These are phyloP conservation scores for Porites rus DNA, from an alignment of 92 coral and sea anemone species.

Conservation along the genomic window DNA sequence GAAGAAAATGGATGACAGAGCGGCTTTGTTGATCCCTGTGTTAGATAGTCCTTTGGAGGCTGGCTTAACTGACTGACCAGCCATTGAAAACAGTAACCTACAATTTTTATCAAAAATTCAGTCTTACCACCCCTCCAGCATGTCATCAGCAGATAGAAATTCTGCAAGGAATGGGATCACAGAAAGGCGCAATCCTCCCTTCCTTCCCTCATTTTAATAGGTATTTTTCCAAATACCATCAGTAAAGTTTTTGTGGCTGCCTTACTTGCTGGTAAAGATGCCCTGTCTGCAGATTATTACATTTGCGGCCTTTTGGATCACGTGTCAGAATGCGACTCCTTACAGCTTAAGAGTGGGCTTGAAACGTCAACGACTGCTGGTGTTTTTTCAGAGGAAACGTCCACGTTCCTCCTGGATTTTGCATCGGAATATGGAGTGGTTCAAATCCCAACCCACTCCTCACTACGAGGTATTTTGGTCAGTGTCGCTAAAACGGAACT, in stretches of 20 bases:
- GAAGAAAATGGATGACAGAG: neutral
- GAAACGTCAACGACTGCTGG: neutral
- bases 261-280: slow-evolving; percentile 29
- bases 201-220: neutral
- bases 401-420: slow-evolving; percentile 27
- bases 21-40: neutral
- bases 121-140: neutral
- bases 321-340: slow-evolving; percentile 11
- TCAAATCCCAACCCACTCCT: neutral
- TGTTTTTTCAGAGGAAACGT: slow-evolving; percentile 12
- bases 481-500: slow-evolving; percentile 37
- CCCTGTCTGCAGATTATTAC: slow-evolving; percentile 27
- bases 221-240: slow-evolving; percentile 38
- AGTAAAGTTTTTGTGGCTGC: slow-evolving; percentile 9
- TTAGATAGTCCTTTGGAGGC: neutral
- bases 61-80: neutral
- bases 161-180: too few species aligned
- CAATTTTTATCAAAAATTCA: neutral
- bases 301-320: slow-evolving; percentile 24
- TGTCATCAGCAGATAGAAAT: neutral
- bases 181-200: too few species aligned
- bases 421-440: slow-evolving; percentile 36
- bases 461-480: slow-evolving; percentile 1
- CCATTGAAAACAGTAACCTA: neutral
- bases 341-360: slow-evolving; percentile 13